phyloP scores from a whole-genome alignment of 2,113 vertebrate species.

The Oxyruncus cristatus region DNA sequence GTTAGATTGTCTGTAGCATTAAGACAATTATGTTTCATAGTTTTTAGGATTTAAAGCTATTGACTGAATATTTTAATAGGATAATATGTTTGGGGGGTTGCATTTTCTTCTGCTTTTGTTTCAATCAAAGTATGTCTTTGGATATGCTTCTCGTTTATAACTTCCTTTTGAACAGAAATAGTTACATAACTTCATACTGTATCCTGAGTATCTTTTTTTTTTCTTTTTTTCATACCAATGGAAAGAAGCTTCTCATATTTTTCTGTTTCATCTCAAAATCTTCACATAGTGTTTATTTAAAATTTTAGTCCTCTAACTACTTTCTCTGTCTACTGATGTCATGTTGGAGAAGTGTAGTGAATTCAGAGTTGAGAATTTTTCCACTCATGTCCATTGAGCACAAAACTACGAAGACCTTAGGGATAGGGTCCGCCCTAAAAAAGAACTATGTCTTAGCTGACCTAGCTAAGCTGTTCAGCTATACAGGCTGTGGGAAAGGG shows the following conservation, averaged over 20 bases:
- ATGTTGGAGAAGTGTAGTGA: not conserved
- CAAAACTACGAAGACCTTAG: not conserved
- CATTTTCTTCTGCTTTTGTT: not conserved
- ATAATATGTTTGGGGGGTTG: not conserved
- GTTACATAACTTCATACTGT: not conserved
- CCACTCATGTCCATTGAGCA: rapidly evolving
- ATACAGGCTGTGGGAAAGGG: not conserved
- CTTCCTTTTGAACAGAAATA: not conserved
- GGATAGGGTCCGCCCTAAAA: not conserved
- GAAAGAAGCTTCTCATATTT: not conserved
- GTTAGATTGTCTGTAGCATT: not conserved
- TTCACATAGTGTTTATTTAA: not conserved
- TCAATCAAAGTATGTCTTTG: not conserved
- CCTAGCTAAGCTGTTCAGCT: not conserved
- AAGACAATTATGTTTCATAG: not conserved
- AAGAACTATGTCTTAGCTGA: not conserved
- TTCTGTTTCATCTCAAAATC: not conserved
- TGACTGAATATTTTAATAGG: not conserved
- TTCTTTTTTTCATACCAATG: not conserved
- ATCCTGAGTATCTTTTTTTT: not conserved
- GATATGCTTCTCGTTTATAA: not conserved
- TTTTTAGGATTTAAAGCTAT: not conserved
- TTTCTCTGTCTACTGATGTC: not conserved
- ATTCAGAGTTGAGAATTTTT: not conserved
- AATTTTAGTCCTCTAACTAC: not conserved